These are phyloP conservation scores for Drosophila elegans DNA, from an alignment of 1,140 invertebrate species.

Conservation along the genomic window DNA sequence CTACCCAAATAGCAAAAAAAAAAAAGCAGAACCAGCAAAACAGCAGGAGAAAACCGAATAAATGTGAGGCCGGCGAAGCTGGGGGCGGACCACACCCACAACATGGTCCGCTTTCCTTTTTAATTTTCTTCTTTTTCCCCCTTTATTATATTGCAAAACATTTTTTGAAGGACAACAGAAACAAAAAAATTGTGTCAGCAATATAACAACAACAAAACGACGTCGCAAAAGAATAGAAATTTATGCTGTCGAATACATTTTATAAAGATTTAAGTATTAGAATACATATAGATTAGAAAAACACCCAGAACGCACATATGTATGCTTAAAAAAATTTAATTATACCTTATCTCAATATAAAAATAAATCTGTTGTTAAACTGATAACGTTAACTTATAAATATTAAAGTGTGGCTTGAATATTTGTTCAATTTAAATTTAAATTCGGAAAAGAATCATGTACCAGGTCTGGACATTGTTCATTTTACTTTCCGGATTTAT, in stretches of 20 bases:
- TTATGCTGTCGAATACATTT: not conserved
- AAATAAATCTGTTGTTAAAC: no score
- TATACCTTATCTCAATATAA: no score
- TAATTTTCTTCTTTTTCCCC: conserved; percentile 28
- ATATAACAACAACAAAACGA: conserved; percentile 1
- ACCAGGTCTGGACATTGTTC: not conserved
- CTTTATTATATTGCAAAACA: conserved; percentile 39
- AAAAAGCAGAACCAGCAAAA: conserved; percentile 14
- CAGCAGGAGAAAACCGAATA: conserved; percentile 15
- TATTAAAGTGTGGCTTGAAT: not conserved
- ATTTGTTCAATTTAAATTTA: not conserved
- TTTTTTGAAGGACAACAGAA: conserved; percentile 62
- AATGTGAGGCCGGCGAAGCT: conserved; percentile 4
- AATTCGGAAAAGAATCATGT: not conserved
- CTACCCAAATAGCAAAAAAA: conserved; percentile 33
- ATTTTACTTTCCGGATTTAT: not conserved
- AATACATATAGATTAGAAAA: no score
- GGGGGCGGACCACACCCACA: conserved; percentile 35
- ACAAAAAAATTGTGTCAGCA: conserved; percentile 33
- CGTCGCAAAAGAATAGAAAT: not conserved
- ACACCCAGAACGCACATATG: not conserved
- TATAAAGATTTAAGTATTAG: no score
- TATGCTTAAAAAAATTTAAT: no score
- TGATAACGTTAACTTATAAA: not conserved
- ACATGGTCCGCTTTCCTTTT: conserved; percentile 43